A percentile compares a stretch with the other conserved stretches of the same genome.
These are phyloP conservation scores for Cantharis rufa DNA, from an alignment of 2,888 invertebrate species.

Conservation along the genomic window DNA sequence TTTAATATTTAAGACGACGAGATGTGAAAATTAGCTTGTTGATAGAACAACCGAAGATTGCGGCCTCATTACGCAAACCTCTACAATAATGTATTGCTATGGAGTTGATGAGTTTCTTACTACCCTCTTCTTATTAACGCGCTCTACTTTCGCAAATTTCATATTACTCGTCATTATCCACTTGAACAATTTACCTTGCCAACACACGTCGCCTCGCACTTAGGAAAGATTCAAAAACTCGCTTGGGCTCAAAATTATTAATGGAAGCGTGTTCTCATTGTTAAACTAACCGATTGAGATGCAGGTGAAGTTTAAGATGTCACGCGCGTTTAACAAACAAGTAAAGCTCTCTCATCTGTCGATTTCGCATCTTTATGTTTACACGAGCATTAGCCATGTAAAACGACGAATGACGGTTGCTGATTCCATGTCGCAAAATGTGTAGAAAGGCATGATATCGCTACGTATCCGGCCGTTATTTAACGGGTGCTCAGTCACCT, in stretches of 20 bases:
- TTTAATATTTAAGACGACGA: constrained; percentile 12
- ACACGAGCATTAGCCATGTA: constrained; percentile 40
- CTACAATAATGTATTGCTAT: constrained; percentile 47
- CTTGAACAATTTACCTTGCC: constrained; percentile 8
- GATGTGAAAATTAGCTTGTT: constrained; percentile 30
- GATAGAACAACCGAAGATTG: constrained; percentile 34
- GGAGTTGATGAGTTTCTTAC: constrained; percentile 45
- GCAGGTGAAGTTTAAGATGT: constrained; percentile 25
- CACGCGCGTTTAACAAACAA: constrained; percentile 21
- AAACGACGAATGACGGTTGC: constrained; percentile 37
- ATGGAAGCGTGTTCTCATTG: constrained; percentile 14
- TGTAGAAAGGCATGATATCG: constrained; percentile 36
- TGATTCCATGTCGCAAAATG: constrained; percentile 35
- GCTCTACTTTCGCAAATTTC: constrained; percentile 24
- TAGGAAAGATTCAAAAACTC: constrained; percentile 1
- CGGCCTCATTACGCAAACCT: constrained; percentile 46
- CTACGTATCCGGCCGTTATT: constrained; percentile 25
- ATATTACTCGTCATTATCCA: constrained; percentile 40
- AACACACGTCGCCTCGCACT: not conserved
- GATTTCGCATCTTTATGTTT: constrained; percentile 44
- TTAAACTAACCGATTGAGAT: constrained; percentile 21
- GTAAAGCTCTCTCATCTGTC: constrained; percentile 31
- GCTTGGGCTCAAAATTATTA: not conserved
- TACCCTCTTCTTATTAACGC: constrained; percentile 31
- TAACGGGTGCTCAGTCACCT: constrained; percentile 25